These are phyloP conservation scores for Vesta saturnalis DNA, from an alignment of 2,888 invertebrate genomes.

Conservation along the genomic window DNA sequence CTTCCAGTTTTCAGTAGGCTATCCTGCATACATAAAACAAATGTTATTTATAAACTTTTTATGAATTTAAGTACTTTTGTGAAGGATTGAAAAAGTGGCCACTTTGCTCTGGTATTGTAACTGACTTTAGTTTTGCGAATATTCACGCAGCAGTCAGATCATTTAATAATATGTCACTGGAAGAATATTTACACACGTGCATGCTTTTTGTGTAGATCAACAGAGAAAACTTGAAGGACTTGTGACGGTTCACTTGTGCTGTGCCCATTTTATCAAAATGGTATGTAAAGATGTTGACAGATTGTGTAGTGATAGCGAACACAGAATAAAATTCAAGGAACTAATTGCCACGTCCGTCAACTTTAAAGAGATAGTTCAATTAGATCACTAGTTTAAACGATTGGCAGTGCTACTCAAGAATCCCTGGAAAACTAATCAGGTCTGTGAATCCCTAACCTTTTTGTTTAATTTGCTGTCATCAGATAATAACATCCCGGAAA, in stretches of 20 bases:
- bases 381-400: neutral
- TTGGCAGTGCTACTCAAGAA: too few species aligned
- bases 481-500: too few species aligned
- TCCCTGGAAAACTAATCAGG: neutral
- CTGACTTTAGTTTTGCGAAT: conserved; percentile 40
- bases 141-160: conserved; percentile 29
- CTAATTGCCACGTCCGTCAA: neutral
- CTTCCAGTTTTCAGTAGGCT: conserved; percentile 2
- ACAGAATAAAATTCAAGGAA: neutral
- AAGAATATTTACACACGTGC: neutral
- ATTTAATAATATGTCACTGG: neutral
- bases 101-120: conserved; percentile 31
- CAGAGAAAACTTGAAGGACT: neutral
- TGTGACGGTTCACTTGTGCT: neutral
- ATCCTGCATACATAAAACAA: neutral
- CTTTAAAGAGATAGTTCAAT: neutral
- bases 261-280: too few species aligned
- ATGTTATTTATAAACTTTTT: neutral
- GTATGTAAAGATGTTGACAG: neutral
- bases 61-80: conserved; percentile 19
- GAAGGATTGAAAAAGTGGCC: conserved; percentile 35
- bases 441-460: neutral
- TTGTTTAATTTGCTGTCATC: neutral
- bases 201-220: neutral
- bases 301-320: neutral